phyloP scores from a whole-genome alignment of 2,113 vertebrate genomes.

The Rana temporaria region DNA sequence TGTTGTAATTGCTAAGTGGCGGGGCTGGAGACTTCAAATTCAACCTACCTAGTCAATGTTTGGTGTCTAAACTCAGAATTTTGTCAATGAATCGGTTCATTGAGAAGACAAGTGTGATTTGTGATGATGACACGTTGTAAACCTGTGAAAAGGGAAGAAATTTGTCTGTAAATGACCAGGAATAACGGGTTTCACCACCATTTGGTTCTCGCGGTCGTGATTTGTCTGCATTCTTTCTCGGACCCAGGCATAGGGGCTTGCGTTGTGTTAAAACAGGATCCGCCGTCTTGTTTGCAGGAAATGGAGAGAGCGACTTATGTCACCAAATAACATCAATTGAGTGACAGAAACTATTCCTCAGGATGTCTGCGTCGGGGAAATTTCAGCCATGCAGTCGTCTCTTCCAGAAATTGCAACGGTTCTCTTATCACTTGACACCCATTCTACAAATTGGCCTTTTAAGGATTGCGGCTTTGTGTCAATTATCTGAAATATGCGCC shows the following conservation, averaged over 20 bases:
- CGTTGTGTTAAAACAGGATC: not conserved
- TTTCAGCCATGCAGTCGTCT: not conserved
- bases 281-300: no score
- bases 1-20: no score
- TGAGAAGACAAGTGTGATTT: no score
- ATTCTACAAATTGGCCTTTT: not conserved
- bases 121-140: no score
- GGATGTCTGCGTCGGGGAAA: not conserved
- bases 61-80: no score
- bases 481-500: constrained; percentile 28
- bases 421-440: not conserved
- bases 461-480: constrained; percentile 11
- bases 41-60: no score
- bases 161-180: not conserved
- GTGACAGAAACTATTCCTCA: no score
- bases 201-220: not conserved
- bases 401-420: not conserved
- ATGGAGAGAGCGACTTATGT: no score
- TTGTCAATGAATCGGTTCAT: no score
- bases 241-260: not conserved
- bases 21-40: no score
- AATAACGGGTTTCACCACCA: not conserved
- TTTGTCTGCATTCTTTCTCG: not conserved
- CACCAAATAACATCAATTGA: no score
- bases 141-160: no score